Evolutionary conservation across 1,140 invertebrate species (phyloP), one percentile per base, ranked within the genome.

Genomic region (Ceratitis capitata): DNA sequence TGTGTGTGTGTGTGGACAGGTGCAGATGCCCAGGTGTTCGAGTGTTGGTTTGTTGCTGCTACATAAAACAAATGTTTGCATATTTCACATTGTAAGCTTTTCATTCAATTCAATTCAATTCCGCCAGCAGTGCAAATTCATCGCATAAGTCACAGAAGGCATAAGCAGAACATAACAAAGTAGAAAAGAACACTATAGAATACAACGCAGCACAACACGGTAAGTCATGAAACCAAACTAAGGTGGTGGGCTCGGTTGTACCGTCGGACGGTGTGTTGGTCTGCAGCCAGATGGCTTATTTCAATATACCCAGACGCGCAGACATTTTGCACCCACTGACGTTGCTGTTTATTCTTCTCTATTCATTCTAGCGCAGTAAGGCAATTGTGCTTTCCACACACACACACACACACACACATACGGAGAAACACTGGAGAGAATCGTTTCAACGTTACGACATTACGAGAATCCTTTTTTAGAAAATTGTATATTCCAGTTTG

Each of bases 31-130:
- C n/a, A n/a, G n/a, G n/a, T n/a, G n/a, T n/a, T n/a, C n/a, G n/a
- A n/a, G 35, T 42, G n/a, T 39, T 78, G 23, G n/a, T 32, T 39
- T 78, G 23, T 6, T 32, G 69, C 14, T 78, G 39, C 69, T 39
- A 45, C n/a, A 78, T 78, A 78, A 45, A 78, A 78, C 69, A 78
- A 78, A 78, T 78, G 69, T 78, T 78, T 78, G 69, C 69, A 78
- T 78, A 78, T 78, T 78, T 78, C 39, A 78, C 39, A 23, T 78
- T 78, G 69, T 78, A 78, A 78, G 69, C 69, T 78, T 78, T 78
- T 42, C 69, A 78, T 78, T 78, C 69, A 78, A 78, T 78, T 78
- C 42, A 78, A 78, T 78, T 78, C 69, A 78, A 78, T 78, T 78
- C 69, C 69, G 69, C 39, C 39, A 78, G 69, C 69, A 42, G 69